Percentiles rank a stretch among this genome's conserved stretches.
These are phyloP conservation scores for Andrena marginata DNA, from an alignment of 2,888 invertebrate species.

Conservation along the genomic window DNA sequence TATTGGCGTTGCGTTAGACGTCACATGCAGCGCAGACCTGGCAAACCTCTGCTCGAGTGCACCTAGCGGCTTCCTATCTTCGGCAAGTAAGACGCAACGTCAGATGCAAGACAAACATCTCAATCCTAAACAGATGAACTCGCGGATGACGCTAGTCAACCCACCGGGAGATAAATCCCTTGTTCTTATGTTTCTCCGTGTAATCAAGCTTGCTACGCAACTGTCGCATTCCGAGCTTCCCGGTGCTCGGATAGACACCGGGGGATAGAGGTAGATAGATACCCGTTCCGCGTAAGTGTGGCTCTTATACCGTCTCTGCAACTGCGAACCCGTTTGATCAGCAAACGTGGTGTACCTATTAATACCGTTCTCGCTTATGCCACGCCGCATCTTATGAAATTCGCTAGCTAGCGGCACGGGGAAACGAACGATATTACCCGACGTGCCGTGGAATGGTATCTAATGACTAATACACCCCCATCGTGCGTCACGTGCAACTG, in stretches of 20 bases:
- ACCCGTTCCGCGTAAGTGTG: too few species aligned
- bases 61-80: conserved; percentile 60
- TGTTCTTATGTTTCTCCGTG: background rate
- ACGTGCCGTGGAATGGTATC: background rate
- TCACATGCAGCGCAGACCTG: conserved; percentile 74
- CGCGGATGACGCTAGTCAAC: conserved; percentile 38
- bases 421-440: background rate
- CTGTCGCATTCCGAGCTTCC: background rate
- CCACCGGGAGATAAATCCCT: conserved; percentile 5
- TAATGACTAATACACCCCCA: conserved; percentile 31
- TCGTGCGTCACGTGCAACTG: conserved; percentile 17
- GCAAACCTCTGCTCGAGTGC: conserved; percentile 66
- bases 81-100: conserved; percentile 72
- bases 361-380: too few species aligned
- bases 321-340: too few species aligned
- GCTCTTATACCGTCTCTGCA: too few species aligned
- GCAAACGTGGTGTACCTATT: too few species aligned
- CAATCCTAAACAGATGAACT: conserved; percentile 62
- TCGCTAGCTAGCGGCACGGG: background rate
- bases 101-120: conserved; percentile 75
- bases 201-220: conserved; percentile 10
- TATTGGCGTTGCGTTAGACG: conserved; percentile 81
- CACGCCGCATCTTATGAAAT: background rate
- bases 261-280: too few species aligned
- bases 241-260: background rate